Percentiles rank a stretch among this genome's conserved stretches.
Conservation (phyloP, 2,888 invertebrate species). For the Acanthoscelides obtectus region DNA sequence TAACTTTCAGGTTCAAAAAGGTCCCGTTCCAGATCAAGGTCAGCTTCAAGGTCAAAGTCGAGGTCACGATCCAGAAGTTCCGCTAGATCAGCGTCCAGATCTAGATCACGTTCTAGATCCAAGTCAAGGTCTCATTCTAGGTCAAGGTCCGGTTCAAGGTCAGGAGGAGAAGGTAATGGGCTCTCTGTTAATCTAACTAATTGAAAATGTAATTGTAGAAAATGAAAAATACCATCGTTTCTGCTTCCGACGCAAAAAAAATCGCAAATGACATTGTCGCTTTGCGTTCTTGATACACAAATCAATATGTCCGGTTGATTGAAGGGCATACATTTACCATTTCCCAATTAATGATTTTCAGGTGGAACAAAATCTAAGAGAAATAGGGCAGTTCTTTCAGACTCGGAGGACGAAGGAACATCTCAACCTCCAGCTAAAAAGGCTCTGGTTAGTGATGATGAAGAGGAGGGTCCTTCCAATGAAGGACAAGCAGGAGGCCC, state of each 20-base stretch:
- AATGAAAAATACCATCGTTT: no score
- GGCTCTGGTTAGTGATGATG: slow-evolving; percentile 54
- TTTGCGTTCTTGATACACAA: no score
- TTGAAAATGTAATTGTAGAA: no score
- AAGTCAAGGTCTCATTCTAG: slow-evolving; percentile 22
- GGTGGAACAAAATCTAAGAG: slow-evolving; percentile 7
- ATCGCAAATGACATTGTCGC: no score
- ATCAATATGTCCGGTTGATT: no score
- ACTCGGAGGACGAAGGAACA: slow-evolving; percentile 55
- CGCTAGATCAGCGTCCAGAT: slow-evolving; percentile 23
- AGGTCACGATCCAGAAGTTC: slow-evolving; percentile 22
- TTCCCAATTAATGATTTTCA: no score
- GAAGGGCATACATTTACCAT: no score
- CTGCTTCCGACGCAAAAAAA: no score
- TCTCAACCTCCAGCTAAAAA: slow-evolving; percentile 34
- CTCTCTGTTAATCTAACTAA: no score
- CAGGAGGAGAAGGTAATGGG: slow-evolving; percentile 27
- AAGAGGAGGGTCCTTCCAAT: slow-evolving; percentile 48
- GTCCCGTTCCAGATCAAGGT: slow-evolving; percentile 37
- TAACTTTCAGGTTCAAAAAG: slow-evolving; percentile 25
- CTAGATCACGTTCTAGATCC: slow-evolving; percentile 20
- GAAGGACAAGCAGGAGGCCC: slow-evolving; percentile 35
- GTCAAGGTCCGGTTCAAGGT: slow-evolving; percentile 35
- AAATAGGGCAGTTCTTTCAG: slow-evolving; percentile 50
- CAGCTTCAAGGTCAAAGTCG: slow-evolving; percentile 28